Evolutionary conservation across 1,140 invertebrate species (phyloP).

Genomic region (Sinonovacula constricta): DNA sequence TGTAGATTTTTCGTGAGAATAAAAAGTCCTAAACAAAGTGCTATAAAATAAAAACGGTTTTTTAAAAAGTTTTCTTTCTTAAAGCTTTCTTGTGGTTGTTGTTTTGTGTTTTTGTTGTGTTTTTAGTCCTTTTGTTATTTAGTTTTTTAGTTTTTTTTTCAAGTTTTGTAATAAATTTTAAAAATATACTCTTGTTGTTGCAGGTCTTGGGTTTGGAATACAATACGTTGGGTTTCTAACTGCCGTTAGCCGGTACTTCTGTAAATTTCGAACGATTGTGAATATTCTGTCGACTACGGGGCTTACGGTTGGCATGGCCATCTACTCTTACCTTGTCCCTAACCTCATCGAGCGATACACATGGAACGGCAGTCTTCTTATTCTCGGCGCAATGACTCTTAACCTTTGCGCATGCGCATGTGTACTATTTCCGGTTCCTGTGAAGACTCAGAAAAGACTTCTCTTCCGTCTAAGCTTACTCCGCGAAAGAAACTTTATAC

Average conservation of each 20-base stretch:
- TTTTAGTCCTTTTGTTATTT: too few species aligned
- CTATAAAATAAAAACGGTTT: too few species aligned
- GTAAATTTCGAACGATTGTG: constrained; percentile 9
- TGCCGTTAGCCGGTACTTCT: constrained; percentile 25
- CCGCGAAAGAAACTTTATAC: constrained; percentile 1
- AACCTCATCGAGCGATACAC: background rate
- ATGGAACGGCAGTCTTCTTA: constrained; percentile 21
- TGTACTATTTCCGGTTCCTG: constrained; percentile 5
- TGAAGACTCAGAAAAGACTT: background rate
- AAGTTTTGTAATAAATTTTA: background rate
- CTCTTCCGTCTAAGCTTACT: constrained; percentile 6
- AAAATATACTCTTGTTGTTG: background rate
- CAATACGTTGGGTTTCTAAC: constrained; percentile 34
- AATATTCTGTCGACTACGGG: constrained; percentile 24
- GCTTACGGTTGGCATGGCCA: constrained; percentile 29
- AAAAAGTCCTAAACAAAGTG: too few species aligned
- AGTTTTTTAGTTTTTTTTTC: too few species aligned
- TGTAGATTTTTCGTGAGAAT: too few species aligned
- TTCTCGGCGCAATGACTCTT: constrained; percentile 29
- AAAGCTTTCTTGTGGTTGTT: too few species aligned
- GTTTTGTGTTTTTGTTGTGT: too few species aligned
- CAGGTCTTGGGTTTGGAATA: constrained; percentile 32
- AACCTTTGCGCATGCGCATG: constrained; percentile 19
- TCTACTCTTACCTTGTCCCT: constrained; percentile 23
- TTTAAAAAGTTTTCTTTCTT: too few species aligned